Evolutionary conservation across 1,140 invertebrate genomes (phyloP), one percentile per base, ranked within the genome.

Genomic region (Drosophila melanica): DNA sequence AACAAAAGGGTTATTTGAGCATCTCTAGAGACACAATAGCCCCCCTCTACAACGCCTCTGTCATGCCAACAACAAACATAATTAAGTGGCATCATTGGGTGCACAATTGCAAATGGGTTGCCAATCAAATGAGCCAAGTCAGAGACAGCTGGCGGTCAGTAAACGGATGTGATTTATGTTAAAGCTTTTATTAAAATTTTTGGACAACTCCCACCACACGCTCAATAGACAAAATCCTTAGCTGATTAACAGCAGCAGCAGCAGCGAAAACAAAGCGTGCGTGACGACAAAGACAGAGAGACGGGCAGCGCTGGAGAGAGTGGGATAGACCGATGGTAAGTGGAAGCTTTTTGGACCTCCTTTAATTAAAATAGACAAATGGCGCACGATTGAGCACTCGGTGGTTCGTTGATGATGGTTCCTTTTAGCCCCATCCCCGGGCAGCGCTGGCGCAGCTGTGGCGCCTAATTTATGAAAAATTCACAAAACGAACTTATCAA

Each of bases 361-460:
- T 87, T 87, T 87, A 87, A 87, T 87, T 87, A 87, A 87, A 87
- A 87, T 87, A 87, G 82, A 87, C 82, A 87, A 87, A 87, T 87
- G 84, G 82, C 82, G 82, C 82, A 87, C 82, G 82, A 87, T 87
- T 87, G 82, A 73, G 75, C 82, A 87, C 75, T 81, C 78, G 74
- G 67, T 85, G 81, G 51, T 16, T 70, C 60, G 53, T 27, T 60
- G 45, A 51, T 60, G 45, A 51, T 51, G 45, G n/a, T 53, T 12
- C 39, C 11, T 16, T 41, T 58, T 39, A 39, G 10, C 37, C 10
- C 9, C 33, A 7, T 9, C 8, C 33, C 33, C 4, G 20, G 23
- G 9, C 18, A 10, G 12, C 16, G 20, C 58, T 59, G 66, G 41
- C 66, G 63, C 82, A 82, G 79, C 79, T 79, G 84, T 72, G 70